These are phyloP conservation scores for Oryzias sinensis DNA, from an alignment of 2,797 vertebrate genomes.

Conservation along the genomic window DNA sequence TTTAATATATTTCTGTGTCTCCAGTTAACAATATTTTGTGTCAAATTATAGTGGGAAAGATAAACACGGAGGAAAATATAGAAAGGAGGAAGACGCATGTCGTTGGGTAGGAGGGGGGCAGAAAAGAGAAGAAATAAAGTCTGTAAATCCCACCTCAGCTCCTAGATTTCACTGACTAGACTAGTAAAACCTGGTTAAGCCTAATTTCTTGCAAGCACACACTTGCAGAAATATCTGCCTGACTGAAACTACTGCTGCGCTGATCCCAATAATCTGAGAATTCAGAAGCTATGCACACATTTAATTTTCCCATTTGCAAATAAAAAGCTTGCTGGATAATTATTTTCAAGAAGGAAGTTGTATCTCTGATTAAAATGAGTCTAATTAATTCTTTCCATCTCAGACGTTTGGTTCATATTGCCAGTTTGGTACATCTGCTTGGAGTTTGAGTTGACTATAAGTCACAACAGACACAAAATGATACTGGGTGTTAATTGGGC, in stretches of 20 bases:
- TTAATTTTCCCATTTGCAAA: conserved; percentile 27
- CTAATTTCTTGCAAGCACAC: conserved; percentile 36
- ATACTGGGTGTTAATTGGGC: conserved; percentile 67
- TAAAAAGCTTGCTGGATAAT: conserved; percentile 29
- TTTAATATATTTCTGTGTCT: conserved; percentile 77
- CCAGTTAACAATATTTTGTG: conserved; percentile 77
- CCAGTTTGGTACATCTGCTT: conserved; percentile 27
- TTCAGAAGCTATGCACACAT: conserved; percentile 9
- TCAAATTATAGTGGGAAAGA: conserved; percentile 76
- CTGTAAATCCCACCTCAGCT: conserved; percentile 48
- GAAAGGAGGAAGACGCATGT: conserved; percentile 52
- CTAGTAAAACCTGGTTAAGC: conserved; percentile 58
- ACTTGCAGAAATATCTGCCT: conserved; percentile 37
- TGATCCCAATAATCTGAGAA: conserved; percentile 21
- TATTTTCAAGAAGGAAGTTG: conserved; percentile 47
- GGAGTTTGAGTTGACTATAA: conserved; percentile 46
- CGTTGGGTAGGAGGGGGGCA: conserved; percentile 28
- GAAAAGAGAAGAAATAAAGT: conserved; percentile 16
- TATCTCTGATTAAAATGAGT: conserved; percentile 36
- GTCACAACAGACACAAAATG: conserved; percentile 61
- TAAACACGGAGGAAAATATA: conserved; percentile 67
- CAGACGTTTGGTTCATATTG: conserved; percentile 28
- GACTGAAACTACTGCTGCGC: conserved; percentile 24
- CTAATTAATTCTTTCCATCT: conserved; percentile 47
- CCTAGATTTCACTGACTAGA: conserved; percentile 50